These are phyloP conservation scores for Temnothorax ravouxi DNA, from an alignment of 2,888 invertebrate species.

Conservation along the genomic window DNA sequence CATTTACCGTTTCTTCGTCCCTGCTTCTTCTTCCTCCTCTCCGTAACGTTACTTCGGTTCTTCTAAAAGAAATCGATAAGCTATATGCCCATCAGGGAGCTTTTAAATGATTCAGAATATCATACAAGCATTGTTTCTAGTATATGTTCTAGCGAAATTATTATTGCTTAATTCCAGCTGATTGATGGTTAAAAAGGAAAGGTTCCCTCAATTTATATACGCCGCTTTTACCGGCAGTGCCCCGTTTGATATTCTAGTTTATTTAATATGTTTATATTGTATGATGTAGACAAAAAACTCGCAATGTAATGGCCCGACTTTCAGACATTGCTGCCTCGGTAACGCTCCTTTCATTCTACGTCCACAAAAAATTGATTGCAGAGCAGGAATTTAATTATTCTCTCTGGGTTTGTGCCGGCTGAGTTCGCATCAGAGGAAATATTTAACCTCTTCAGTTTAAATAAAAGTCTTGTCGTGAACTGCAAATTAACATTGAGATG, in stretches of 20 bases:
- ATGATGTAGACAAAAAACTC: slow-evolving; percentile 37
- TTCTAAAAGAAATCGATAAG: slow-evolving; percentile 59
- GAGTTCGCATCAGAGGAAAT: slow-evolving; percentile 55
- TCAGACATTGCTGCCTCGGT: slow-evolving; percentile 27
- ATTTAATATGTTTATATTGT: slow-evolving; percentile 30
- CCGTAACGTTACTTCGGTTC: slow-evolving; percentile 7
- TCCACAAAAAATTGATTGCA: slow-evolving; percentile 51
- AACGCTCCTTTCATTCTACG: slow-evolving; percentile 41
- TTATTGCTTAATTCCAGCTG: neutral
- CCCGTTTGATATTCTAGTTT: slow-evolving; percentile 10
- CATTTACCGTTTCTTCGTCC: slow-evolving; percentile 66
- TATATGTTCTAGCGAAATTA: slow-evolving; percentile 10
- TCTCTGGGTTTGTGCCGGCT: slow-evolving; percentile 43
- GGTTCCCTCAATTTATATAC: neutral
- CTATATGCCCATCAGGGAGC: slow-evolving; percentile 29
- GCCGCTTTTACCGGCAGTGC: neutral
- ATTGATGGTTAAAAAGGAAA: neutral
- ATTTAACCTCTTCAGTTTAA: slow-evolving; percentile 51
- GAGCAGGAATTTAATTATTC: slow-evolving; percentile 54
- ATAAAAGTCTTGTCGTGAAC: slow-evolving; percentile 50
- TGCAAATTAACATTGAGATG: slow-evolving; percentile 43
- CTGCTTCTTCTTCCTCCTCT: neutral
- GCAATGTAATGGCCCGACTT: slow-evolving; percentile 37
- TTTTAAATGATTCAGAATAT: slow-evolving; percentile 64
- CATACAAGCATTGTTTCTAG: slow-evolving; percentile 36